These are phyloP conservation scores for Sarcophaga rosellei DNA, from an alignment of 2,888 invertebrate species.

Conservation along the genomic window DNA sequence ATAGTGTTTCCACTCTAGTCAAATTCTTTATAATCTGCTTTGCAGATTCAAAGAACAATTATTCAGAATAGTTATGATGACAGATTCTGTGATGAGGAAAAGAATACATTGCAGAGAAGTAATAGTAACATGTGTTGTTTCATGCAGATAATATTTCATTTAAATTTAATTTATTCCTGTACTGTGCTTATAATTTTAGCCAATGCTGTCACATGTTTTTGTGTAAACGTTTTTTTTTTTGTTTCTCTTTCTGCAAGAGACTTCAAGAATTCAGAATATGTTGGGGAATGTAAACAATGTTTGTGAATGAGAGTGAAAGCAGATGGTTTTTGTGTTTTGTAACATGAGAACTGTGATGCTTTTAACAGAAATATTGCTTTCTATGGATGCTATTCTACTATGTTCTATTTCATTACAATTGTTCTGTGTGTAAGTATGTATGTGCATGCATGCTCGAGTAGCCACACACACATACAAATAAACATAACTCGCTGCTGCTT, in stretches of 20 bases:
- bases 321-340: slow-evolving; percentile 50
- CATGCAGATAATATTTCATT: no score
- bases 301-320: slow-evolving; percentile 45
- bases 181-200: background rate
- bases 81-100: no score
- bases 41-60: no score
- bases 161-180: no score
- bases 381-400: background rate
- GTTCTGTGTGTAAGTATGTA: background rate
- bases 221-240: background rate
- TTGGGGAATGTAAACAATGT: slow-evolving; percentile 30
- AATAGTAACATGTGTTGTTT: no score
- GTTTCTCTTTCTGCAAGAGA: background rate
- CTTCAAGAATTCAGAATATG: background rate
- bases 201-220: background rate
- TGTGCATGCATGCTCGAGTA: background rate
- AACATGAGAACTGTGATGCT: slow-evolving; percentile 52
- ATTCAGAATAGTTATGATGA: no score
- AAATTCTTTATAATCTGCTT: no score
- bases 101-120: no score
- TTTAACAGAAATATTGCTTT: slow-evolving; percentile 39
- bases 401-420: background rate
- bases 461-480: background rate
- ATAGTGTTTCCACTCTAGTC: no score
- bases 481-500: slow-evolving; percentile 10